Percentiles rank a stretch among this genome's conserved stretches.
phyloP scores from a whole-genome alignment of 37 sponge, comb jelly and placozoan genomes.

The Cliona cf. orientalis region DNA sequence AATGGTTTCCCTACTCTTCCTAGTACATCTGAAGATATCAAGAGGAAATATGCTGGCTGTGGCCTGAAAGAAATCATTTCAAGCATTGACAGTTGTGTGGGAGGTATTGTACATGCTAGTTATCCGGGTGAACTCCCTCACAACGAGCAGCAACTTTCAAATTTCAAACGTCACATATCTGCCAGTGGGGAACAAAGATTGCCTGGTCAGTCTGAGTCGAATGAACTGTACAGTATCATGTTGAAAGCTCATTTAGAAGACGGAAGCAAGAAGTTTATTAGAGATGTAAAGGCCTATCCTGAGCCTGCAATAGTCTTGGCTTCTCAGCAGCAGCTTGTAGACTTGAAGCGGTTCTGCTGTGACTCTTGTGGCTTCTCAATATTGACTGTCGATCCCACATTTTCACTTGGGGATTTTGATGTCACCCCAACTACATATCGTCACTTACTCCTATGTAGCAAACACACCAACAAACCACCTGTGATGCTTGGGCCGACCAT shows the following conservation, averaged over 20 bases:
- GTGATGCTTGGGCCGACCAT: constrained; percentile 30
- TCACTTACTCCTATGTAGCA: constrained; percentile 1
- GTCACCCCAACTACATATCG: constrained; percentile 40
- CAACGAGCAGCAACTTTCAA: no score
- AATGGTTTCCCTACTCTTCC: no score
- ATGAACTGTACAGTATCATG: constrained; percentile 10
- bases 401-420: constrained; percentile 35
- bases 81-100: no score
- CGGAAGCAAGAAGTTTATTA: constrained; percentile 1
- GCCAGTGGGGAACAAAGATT: no score
- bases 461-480: constrained; percentile 16
- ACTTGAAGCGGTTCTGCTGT: constrained; percentile 17
- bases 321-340: constrained; percentile 1
- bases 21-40: no score
- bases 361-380: not conserved
- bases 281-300: constrained; percentile 31
- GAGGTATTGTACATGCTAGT: no score
- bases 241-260: constrained; percentile 5
- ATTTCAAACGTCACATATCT: no score
- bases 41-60: no score
- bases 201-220: no score
- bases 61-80: no score
- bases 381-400: constrained; percentile 32
- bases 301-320: constrained; percentile 29
- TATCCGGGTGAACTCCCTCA: no score